Conservation (phyloP, 2,888 invertebrate genomes). For the Drosophila kambysellisi region DNA sequence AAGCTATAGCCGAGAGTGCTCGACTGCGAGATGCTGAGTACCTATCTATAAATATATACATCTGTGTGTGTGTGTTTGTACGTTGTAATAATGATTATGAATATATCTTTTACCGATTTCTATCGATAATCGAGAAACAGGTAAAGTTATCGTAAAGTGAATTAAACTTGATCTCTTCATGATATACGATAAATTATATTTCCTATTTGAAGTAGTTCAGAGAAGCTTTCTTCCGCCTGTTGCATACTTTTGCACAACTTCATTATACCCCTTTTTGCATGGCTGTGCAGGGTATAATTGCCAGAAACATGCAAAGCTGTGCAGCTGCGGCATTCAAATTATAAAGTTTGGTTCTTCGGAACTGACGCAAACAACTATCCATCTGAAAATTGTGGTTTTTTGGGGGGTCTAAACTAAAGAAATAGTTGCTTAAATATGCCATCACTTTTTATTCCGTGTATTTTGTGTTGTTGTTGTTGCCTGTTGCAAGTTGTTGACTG, state of each 20-base stretch:
- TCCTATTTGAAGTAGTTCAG: background rate
- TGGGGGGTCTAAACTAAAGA: slow-evolving; percentile 2
- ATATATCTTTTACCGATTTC: background rate
- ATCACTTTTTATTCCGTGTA: slow-evolving; percentile 9
- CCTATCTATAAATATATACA: background rate
- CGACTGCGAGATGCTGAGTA: background rate
- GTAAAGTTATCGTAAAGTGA: background rate
- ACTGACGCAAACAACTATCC: slow-evolving; percentile 53
- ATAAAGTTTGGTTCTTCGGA: slow-evolving; percentile 47
- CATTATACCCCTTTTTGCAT: background rate
- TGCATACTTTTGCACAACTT: slow-evolving; percentile 6
- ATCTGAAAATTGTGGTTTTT: slow-evolving; percentile 9
- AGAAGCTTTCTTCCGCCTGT: background rate
- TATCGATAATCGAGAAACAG: background rate
- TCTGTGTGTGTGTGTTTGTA: background rate
- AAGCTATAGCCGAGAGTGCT: background rate
- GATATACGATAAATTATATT: background rate
- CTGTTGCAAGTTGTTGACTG: slow-evolving; percentile 11
- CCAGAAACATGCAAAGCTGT: slow-evolving; percentile 58
- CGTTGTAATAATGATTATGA: background rate
- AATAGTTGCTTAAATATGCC: slow-evolving; percentile 12
- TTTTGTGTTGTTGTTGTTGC: background rate
- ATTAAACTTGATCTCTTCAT: background rate
- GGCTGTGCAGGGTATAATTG: slow-evolving; percentile 31
- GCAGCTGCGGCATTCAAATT: slow-evolving; percentile 48